Conservation (phyloP, 1,140 invertebrate genomes). For the Caenorhabditis brenneri region DNA sequence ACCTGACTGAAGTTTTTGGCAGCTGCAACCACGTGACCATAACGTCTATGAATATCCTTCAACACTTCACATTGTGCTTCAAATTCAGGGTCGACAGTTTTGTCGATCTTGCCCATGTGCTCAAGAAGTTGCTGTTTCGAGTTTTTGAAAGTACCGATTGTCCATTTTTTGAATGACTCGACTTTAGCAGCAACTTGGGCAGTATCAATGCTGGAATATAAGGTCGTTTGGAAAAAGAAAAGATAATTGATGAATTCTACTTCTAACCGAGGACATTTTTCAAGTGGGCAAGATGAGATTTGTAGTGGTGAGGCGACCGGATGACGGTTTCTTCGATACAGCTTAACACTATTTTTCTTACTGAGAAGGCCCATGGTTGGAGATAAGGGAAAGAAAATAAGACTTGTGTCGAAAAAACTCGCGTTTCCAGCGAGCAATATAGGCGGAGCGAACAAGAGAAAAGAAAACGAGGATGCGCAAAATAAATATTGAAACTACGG, state of each 20-base stretch:
- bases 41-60: conserved; percentile 50
- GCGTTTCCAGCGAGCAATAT: background rate
- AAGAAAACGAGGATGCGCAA: background rate
- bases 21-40: conserved; percentile 35
- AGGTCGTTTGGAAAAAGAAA: background rate
- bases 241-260: background rate
- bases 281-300: background rate
- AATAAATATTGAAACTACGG: conserved; percentile 5
- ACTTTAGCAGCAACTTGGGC: conserved; percentile 50
- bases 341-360: background rate
- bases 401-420: background rate
- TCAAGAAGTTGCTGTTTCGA: conserved; percentile 50
- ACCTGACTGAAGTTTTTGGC: conserved; percentile 48
- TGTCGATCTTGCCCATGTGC: conserved; percentile 51
- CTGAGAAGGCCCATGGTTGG: background rate
- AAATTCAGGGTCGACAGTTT: conserved; percentile 51
- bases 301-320: background rate
- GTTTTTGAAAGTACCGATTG: conserved; percentile 50
- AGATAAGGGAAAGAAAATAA: background rate
- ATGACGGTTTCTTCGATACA: background rate
- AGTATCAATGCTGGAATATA: conserved; percentile 38
- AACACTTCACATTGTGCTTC: conserved; percentile 43
- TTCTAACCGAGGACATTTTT: conserved; percentile 24
- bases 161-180: conserved; percentile 51
- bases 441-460: background rate